Base-by-base conservation (phyloP, 2,797 vertebrate genomes). In the Cygnus olor region DNA sequence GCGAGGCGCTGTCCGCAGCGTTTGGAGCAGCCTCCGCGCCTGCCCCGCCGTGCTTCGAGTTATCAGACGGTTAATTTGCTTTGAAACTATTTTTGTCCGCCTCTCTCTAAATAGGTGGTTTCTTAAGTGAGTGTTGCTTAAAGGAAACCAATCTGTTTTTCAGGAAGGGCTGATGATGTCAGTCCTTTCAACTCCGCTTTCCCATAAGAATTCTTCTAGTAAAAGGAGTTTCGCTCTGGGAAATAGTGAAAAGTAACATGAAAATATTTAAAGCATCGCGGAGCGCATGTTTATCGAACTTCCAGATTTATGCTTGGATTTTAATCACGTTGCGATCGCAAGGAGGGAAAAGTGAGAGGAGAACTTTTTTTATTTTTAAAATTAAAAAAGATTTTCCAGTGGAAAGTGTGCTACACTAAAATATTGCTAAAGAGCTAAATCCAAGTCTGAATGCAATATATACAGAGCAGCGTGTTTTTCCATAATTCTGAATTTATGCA, bases 111-210 rank as follows among this genome's bases (percentile, higher is more conserved):
- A 97, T 80, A 97, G 92, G 95, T 94, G 94, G 86, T 93, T 97
- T 96, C 85, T 96, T 93, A 95, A 97, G 85, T 93, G 95, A 97
- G 93, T 96, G 90, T 96, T 96, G 96, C 89, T 97, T 92, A 97
- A 97, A 96, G 94, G 96, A 97, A 97, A 97, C 87, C 91, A 96
- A 96, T 90, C 89, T 96, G 96, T 94, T 97, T 97, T 97, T 96
- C 90, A 96, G 91, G 90, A 97, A 95, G 49, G 88, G 91, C 70
- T 89, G 94, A 92, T 94, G 88, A 97, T 80, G 74, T 96, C 73
- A 92, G 71, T 80, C 69, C 94, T 97, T 96, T 96, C 95, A 93
- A 97, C 89, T 86, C 68, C 20, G 95, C 87, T 96, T 97, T 97
- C 95, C 96, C 94, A 96, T 96, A 96, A 96, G 93, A 97, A 97